phyloP scores from a whole-genome alignment of 92 coral and sea anemone genomes.

The Blastomussa wellsi region DNA sequence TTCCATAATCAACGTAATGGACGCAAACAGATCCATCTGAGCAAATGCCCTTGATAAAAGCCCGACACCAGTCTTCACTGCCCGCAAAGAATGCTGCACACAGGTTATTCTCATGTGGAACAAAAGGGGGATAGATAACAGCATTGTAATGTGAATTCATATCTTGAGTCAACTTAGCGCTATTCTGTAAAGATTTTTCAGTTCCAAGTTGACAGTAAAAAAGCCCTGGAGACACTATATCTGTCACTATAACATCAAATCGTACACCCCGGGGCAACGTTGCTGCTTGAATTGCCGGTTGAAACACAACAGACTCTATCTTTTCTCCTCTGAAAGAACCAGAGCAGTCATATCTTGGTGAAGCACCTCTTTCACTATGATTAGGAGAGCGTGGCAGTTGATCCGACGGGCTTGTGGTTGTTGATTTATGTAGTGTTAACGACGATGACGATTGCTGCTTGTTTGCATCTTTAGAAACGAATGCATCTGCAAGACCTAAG shows the following conservation, averaged over 20 bases:
- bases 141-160: conserved; percentile 52
- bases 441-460: neutral
- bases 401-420: neutral
- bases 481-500: conserved; percentile 37
- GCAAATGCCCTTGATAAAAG: conserved; percentile 47
- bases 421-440: neutral
- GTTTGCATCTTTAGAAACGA: conserved; percentile 14
- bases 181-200: conserved; percentile 19
- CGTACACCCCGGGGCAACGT: conserved; percentile 12
- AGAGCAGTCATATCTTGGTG: neutral
- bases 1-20: conserved; percentile 87
- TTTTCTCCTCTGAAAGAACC: neutral
- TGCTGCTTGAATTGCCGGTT: conserved; percentile 56
- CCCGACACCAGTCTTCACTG: conserved; percentile 79
- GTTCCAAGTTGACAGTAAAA: conserved; percentile 64
- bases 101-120: conserved; percentile 54
- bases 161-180: conserved; percentile 44
- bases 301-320: conserved; percentile 35
- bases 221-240: conserved; percentile 61
- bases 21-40: conserved; percentile 49
- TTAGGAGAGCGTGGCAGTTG: neutral
- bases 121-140: conserved; percentile 32
- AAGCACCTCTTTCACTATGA: neutral
- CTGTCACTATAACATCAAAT: conserved; percentile 61
- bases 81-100: conserved; percentile 61